Evolutionary conservation across 1,140 invertebrate genomes (phyloP).

Genomic region (Hyles euphorbiae): DNA sequence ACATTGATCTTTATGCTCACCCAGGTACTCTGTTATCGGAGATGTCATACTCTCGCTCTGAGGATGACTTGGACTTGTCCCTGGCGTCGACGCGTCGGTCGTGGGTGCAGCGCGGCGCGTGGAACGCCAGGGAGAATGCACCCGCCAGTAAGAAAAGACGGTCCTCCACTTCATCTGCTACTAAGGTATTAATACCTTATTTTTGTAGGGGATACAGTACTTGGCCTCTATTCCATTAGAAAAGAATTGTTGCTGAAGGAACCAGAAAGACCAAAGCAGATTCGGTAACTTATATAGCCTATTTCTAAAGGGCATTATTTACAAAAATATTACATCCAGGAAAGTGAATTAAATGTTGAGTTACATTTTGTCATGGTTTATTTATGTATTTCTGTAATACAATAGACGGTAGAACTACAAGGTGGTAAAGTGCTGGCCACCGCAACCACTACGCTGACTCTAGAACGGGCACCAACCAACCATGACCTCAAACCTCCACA

Average conservation of each 20-base stretch:
- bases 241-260: no score
- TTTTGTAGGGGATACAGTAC: neutral
- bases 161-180: conserved; percentile 55
- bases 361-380: no score
- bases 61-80: conserved; percentile 88
- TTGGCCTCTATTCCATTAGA: no score
- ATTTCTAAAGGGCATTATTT: no score
- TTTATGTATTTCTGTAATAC: no score
- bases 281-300: no score
- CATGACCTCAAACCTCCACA: conserved; percentile 62
- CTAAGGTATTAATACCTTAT: conserved; percentile 37
- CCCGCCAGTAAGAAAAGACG: conserved; percentile 55
- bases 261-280: no score
- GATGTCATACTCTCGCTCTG: conserved; percentile 89
- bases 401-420: conserved; percentile 59
- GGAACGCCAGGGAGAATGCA: conserved; percentile 60
- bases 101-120: conserved; percentile 80
- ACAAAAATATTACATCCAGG: no score
- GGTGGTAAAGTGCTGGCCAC: conserved; percentile 67
- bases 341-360: no score
- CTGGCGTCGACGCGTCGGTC: conserved; percentile 76
- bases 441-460: conserved; percentile 60
- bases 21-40: conserved; percentile 84
- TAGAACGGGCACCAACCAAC: conserved; percentile 52
- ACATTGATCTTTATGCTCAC: neutral